Evolutionary conservation across 2,888 invertebrate species (phyloP), one percentile per base, ranked within the genome.

Genomic region (Hyalella azteca): DNA sequence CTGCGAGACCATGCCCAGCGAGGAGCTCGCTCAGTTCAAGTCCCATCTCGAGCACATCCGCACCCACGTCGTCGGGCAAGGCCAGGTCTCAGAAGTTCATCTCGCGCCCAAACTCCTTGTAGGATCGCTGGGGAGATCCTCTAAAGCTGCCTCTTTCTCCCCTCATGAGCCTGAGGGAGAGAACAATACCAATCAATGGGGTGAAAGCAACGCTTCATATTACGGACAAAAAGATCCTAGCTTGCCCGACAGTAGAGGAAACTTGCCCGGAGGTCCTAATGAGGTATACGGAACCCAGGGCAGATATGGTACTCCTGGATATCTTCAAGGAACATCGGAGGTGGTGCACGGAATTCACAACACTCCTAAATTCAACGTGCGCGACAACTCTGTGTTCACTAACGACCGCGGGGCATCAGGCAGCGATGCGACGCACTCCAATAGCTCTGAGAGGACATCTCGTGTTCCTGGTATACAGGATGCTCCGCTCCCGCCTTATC

Each of bases 31-130:
- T 75, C 78, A 78, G 29, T 84, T 84, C 79, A 50, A 79, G 50
- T 77, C 78, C 26, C 81, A 82, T 66, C 49, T 84, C 48, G 82
- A 82, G 29, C 78, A 80, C 66, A 75, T 84, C 45, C 79, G 59
- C 40, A 78, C 84, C 3, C 78, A 79, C 15, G 82, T 84, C n/a
- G 84, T 81, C 15, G 84, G 84, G 0, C 84, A 84, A 45, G 84
- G 82, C n/a, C 45, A 60, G 50, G 84, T 84, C 3, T 76, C 77
- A 39, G 82, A 82, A 45, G 79, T 82, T 22, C 29, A 50, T 22
- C 48, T 77, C 13, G 49, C 54, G 4, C 77, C 77, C 19, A 54
- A 29, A 22, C 77, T 54, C 32, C 22, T 54, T 22, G 77, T 49
- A 7, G 77, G 77, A 45, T n/a, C n/a, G 4, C 39, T 45, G 32